Percentiles rank a stretch among this genome's conserved stretches.
phyloP scores from a whole-genome alignment of 2,888 invertebrate genomes.

The Didymodactylos carnosus region DNA sequence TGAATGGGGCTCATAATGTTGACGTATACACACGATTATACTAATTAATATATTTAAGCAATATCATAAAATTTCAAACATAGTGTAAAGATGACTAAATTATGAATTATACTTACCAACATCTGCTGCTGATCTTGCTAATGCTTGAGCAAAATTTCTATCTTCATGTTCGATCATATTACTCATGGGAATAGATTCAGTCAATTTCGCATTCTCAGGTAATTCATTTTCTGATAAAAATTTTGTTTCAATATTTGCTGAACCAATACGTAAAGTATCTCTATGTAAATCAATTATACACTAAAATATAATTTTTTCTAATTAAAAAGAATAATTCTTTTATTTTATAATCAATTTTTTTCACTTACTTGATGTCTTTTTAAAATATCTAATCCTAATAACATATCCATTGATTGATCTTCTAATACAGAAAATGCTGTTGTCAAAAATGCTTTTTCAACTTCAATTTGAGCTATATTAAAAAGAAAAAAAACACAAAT shows the following conservation, averaged over 20 bases:
- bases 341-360: neutral
- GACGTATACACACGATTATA: too few species aligned
- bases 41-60: too few species aligned
- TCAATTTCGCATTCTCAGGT: constrained; percentile 60
- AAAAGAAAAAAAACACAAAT: neutral
- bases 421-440: constrained; percentile 89
- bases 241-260: constrained; percentile 43
- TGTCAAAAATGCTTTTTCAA: constrained; percentile 72
- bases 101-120: neutral
- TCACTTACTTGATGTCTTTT: constrained; percentile 67
- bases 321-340: neutral
- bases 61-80: too few species aligned
- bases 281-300: constrained; percentile 13
- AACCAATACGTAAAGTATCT: constrained; percentile 9
- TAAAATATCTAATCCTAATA: constrained; percentile 86
- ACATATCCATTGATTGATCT: constrained; percentile 93
- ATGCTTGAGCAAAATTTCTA: too few species aligned
- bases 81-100: too few species aligned
- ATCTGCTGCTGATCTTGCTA: neutral
- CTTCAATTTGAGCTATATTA: constrained; percentile 56
- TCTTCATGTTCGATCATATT: neutral
- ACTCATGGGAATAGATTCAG: neutral
- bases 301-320: neutral
- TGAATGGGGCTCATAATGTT: too few species aligned
- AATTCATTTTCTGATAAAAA: constrained; percentile 62